These are phyloP conservation scores for Monoplex corrugatus DNA, from an alignment of 2,888 invertebrate genomes.

Conservation along the genomic window DNA sequence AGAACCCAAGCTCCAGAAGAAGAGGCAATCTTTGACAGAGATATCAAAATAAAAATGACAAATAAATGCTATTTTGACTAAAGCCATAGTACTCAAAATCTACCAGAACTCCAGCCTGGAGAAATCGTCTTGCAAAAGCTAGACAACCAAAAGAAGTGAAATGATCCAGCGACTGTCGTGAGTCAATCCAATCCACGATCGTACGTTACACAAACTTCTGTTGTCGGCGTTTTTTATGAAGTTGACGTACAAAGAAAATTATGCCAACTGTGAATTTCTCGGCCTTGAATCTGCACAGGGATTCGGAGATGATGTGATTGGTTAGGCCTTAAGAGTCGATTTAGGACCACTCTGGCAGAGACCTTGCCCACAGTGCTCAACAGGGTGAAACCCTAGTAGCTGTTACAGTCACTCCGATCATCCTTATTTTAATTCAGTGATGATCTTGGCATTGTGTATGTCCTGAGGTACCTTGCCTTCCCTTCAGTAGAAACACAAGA, in stretches of 20 bases:
- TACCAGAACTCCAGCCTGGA: no score
- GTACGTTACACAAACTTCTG: no score
- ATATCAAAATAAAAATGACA: no score
- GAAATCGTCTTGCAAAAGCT: no score
- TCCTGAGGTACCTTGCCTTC: background rate
- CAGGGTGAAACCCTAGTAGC: background rate
- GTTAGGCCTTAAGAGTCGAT: background rate
- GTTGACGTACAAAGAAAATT: background rate
- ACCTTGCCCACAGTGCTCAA: background rate
- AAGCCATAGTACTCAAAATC: no score
- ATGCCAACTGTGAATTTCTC: background rate
- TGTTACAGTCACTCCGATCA: background rate
- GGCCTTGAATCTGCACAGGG: background rate
- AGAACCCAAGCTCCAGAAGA: no score
- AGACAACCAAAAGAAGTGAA: no score
- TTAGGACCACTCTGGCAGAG: background rate
- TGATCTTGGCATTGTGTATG: background rate
- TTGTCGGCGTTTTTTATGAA: conserved; percentile 1
- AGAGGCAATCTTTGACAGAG: no score
- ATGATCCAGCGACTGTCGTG: no score
- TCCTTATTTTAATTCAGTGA: background rate
- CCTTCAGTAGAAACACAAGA: background rate
- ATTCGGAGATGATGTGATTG: background rate
- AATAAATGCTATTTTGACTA: no score
- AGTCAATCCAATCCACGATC: no score